phyloP scores from a whole-genome alignment of 2,113 vertebrate species.

The Nansenia antarctica region DNA sequence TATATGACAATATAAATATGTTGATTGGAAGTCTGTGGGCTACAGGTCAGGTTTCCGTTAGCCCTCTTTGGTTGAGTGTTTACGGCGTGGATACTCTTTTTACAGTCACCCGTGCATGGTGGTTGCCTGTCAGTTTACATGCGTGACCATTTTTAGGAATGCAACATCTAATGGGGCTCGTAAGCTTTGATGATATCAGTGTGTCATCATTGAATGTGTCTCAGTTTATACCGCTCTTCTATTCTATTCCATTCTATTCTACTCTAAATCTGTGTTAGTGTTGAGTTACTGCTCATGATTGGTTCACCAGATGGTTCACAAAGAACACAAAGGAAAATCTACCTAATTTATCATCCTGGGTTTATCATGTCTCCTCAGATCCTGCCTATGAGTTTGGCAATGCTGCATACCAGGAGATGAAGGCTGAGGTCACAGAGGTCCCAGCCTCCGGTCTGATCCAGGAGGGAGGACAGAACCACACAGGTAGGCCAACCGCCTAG shows the following conservation, averaged over 20 bases:
- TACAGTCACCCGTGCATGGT: conserved; percentile 34
- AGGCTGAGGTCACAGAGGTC: conserved; percentile 84
- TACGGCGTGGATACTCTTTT: conserved; percentile 36
- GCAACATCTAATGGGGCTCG: background rate
- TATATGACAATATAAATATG: background rate
- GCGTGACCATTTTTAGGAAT: conserved; percentile 22
- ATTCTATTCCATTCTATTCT: too few species aligned
- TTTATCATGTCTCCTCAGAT: conserved; percentile 33
- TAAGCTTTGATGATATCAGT: conserved; percentile 2
- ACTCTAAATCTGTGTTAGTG: too few species aligned
- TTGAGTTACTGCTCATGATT: too few species aligned
- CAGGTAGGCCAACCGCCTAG: conserved; percentile 28
- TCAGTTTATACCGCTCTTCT: background rate
- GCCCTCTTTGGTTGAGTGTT: conserved; percentile 43
- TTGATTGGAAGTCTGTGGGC: conserved; percentile 7
- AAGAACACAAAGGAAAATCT: background rate
- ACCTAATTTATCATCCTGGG: background rate
- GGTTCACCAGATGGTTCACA: background rate
- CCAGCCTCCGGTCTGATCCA: conserved; percentile 73
- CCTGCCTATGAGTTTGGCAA: too few species aligned
- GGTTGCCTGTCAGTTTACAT: conserved; percentile 20
- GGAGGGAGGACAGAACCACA: conserved; percentile 48
- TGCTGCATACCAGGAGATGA: conserved; percentile 83
- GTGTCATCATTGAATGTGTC: background rate
- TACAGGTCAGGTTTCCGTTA: conserved; percentile 31